These are phyloP conservation scores for Stramonita haemastoma DNA, from an alignment of 2,888 invertebrate genomes.

Conservation along the genomic window DNA sequence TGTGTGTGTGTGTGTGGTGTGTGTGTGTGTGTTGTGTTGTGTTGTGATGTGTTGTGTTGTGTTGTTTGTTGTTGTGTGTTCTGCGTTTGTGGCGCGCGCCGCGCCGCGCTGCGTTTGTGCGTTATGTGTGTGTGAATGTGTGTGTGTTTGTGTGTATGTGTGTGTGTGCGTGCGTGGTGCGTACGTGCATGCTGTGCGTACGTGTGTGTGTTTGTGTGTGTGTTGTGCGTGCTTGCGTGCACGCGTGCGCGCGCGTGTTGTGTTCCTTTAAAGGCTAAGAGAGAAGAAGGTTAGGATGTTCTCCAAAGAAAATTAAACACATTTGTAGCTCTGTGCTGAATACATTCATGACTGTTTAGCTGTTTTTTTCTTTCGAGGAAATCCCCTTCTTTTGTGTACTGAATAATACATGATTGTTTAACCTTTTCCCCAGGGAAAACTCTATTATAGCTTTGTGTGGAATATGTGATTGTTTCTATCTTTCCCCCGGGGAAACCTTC, in stretches of 20 bases:
- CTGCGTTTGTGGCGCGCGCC: background rate
- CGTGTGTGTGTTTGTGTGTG: constrained; percentile 13
- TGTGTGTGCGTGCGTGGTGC: background rate
- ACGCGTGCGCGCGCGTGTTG: background rate
- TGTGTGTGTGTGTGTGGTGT: background rate
- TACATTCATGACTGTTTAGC: background rate
- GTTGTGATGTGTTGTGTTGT: background rate
- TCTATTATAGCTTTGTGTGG: background rate
- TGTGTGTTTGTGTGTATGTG: constrained; percentile 2
- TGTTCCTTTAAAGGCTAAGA: background rate
- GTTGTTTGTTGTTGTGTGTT: background rate
- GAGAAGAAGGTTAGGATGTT: background rate
- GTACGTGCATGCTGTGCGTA: background rate
- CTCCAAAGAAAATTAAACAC: no score
- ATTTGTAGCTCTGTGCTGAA: background rate
- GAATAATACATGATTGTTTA: no score
- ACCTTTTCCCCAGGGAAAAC: background rate
- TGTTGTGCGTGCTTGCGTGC: constrained; percentile 13
- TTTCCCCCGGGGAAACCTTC: no score
- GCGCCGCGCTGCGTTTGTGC: constrained; percentile 9
- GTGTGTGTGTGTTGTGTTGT: constrained; percentile 13
- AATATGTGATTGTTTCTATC: background rate
- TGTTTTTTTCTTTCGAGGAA: background rate
- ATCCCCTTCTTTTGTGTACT: background rate
- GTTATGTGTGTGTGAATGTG: constrained; percentile 18